A percentile compares a stretch with the other conserved stretches of the same genome.
Evolutionary conservation across 2,888 invertebrate species (phyloP).

Genomic region (Rhagonycha fulva): DNA sequence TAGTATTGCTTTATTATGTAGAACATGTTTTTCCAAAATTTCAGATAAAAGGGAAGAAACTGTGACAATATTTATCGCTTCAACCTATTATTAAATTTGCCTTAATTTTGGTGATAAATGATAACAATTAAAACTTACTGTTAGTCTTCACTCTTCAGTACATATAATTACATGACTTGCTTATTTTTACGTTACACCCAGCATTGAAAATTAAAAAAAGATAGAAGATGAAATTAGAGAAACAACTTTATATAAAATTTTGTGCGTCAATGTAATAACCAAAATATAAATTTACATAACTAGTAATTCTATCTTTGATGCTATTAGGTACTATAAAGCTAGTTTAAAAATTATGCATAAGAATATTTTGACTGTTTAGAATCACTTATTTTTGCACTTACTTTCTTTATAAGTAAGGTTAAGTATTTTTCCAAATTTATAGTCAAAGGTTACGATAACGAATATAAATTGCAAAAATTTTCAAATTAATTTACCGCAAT

Average conservation of each 20-base stretch:
- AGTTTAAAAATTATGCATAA: too few species aligned
- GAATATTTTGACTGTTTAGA: too few species aligned
- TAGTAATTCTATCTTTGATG: too few species aligned
- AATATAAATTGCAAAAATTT: too few species aligned
- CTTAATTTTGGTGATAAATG: not conserved
- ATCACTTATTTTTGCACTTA: too few species aligned
- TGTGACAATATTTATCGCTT: conserved; percentile 17
- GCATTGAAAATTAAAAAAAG: not conserved
- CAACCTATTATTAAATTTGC: not conserved
- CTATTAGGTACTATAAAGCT: too few species aligned
- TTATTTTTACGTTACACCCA: not conserved
- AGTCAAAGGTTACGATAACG: not conserved
- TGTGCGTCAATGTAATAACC: too few species aligned
- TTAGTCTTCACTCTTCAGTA: not conserved
- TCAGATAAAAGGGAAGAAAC: conserved; percentile 18
- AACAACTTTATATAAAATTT: not conserved
- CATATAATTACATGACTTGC: not conserved
- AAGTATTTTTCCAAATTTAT: not conserved
- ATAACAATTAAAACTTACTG: not conserved
- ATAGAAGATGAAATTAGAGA: not conserved
- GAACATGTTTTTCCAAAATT: conserved; percentile 17
- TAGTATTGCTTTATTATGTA: conserved; percentile 9
- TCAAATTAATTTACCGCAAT: too few species aligned
- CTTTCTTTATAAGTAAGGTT: not conserved
- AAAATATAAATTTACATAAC: too few species aligned